A percentile compares a stretch with the other conserved stretches of the same genome.
Evolutionary conservation across 2,797 vertebrate genomes (phyloP).

Genomic region (Passerculus sandwichensis): DNA sequence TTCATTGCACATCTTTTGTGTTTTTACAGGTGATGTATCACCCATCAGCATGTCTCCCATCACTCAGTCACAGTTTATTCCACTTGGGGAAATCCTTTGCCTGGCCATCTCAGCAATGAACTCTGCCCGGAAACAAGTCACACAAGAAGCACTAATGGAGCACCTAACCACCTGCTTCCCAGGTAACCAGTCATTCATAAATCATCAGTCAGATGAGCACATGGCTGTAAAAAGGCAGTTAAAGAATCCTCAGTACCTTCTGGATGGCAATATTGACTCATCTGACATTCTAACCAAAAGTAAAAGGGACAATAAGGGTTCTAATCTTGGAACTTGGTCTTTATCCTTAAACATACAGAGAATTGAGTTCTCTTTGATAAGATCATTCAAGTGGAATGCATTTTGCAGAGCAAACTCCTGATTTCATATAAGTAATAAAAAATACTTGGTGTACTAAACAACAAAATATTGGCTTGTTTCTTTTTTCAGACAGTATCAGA

Average conservation of each 20-base stretch:
- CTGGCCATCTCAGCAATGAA: slow-evolving; percentile 99
- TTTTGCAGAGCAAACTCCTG: neutral
- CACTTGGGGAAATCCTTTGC: slow-evolving; percentile 97
- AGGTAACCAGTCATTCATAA: slow-evolving; percentile 81
- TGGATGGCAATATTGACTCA: neutral
- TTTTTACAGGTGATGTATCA: slow-evolving; percentile 95
- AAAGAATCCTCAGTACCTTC: neutral
- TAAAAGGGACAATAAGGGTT: neutral
- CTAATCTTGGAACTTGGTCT: neutral
- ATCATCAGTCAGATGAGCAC: neutral
- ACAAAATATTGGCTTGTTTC: neutral
- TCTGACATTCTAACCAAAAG: neutral
- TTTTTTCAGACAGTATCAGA: neutral
- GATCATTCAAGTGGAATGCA: neutral
- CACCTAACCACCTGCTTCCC: slow-evolving; percentile 97
- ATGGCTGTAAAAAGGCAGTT: neutral
- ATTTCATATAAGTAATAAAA: neutral
- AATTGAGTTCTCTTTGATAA: neutral
- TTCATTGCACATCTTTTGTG: slow-evolving; percentile 61
- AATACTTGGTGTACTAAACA: neutral
- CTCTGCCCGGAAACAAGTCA: slow-evolving; percentile 95
- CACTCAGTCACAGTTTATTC: slow-evolving; percentile 99
- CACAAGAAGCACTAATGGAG: slow-evolving; percentile 96
- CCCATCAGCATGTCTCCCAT: slow-evolving; percentile 99
- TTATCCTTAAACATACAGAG: neutral